phyloP scores from a whole-genome alignment of 2,797 vertebrate species.

The Pangasius macronema region DNA sequence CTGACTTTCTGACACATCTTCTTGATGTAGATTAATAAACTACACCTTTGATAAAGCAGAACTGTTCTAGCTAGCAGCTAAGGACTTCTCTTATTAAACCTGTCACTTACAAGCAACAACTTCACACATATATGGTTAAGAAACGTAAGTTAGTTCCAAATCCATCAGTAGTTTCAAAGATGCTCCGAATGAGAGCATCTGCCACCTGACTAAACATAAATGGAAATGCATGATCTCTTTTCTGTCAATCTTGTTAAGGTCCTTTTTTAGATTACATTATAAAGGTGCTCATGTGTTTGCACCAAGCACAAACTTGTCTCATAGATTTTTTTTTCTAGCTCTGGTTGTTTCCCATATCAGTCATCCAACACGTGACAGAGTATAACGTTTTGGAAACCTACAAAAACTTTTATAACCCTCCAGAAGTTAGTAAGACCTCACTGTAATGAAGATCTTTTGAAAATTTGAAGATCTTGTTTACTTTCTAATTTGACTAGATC shows the following conservation, averaged over 20 bases:
- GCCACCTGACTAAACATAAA: background rate
- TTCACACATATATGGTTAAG: background rate
- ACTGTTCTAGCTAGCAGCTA: background rate
- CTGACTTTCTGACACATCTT: background rate
- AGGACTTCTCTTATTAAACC: background rate
- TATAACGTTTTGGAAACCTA: no score
- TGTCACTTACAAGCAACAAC: background rate
- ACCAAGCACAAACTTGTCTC: background rate
- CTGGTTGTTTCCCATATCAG: background rate
- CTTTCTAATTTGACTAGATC: background rate
- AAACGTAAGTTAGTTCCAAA: background rate
- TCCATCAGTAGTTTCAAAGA: background rate
- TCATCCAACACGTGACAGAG: no score
- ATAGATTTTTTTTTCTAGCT: background rate
- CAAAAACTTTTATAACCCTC: no score
- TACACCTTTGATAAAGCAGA: background rate
- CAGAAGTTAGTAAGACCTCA: no score
- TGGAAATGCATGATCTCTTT: background rate
- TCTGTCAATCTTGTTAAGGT: background rate
- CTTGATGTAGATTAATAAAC: background rate
- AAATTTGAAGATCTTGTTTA: conserved; percentile 5
- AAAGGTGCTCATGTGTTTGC: background rate
- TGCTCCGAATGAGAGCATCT: background rate
- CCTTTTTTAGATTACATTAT: background rate
- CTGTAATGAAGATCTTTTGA: no score